These are phyloP conservation scores for Strigamia maritima DNA, from an alignment of 2,888 invertebrate genomes.

Conservation along the genomic window DNA sequence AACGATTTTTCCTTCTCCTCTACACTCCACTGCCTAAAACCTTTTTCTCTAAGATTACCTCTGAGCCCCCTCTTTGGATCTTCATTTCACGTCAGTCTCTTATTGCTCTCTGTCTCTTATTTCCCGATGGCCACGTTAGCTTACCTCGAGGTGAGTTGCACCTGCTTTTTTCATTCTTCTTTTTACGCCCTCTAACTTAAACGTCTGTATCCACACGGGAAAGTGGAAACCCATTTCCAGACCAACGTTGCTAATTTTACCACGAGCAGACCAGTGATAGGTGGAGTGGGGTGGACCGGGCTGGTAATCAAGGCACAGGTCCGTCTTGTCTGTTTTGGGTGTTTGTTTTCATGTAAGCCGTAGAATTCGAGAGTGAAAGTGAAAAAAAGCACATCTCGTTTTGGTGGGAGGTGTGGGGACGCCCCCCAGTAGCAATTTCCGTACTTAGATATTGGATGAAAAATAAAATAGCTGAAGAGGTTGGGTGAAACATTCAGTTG, in stretches of 20 bases:
- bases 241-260: not conserved
- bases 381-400: not conserved
- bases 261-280: not conserved
- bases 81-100: not conserved
- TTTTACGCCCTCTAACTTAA: not conserved
- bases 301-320: slow-evolving; percentile 5
- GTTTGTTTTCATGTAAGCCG: not conserved
- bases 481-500: not conserved
- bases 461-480: not conserved
- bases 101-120: not conserved
- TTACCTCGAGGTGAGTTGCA: not conserved
- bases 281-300: not conserved
- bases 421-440: slow-evolving; percentile 1
- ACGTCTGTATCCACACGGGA: not conserved
- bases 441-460: not conserved
- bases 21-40: not conserved
- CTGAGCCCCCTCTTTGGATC: not conserved
- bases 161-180: not conserved
- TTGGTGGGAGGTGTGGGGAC: not conserved
- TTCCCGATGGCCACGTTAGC: slow-evolving; percentile 15
- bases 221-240: not conserved
- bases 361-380: not conserved
- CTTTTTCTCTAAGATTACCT: not conserved
- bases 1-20: not conserved
- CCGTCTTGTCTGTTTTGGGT: not conserved